A percentile compares a stretch with the other conserved stretches of the same genome.
These are phyloP conservation scores for Nestor notabilis DNA, from an alignment of 2,113 vertebrate genomes.

Conservation along the genomic window DNA sequence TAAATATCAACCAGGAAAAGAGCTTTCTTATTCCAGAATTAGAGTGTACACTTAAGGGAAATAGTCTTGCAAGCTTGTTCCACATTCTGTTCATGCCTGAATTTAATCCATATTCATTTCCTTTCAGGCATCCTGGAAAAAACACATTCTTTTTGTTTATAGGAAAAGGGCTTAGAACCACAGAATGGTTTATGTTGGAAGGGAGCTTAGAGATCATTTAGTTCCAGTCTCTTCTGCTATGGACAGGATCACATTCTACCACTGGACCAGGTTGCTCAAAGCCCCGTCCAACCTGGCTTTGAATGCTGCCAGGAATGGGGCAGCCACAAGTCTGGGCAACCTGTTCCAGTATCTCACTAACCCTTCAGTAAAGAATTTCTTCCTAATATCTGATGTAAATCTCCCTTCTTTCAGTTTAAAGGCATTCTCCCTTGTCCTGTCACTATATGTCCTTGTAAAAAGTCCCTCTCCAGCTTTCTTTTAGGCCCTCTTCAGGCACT, in stretches of 20 bases:
- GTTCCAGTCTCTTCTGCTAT: background rate
- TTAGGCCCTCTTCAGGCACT: background rate
- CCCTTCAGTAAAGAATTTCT: background rate
- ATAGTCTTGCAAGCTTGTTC: background rate
- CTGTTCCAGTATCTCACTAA: background rate
- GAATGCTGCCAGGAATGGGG: background rate
- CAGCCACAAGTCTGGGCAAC: background rate
- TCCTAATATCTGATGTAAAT: background rate
- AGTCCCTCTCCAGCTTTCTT: background rate
- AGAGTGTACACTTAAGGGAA: background rate
- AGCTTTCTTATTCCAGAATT: background rate
- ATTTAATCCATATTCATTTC: constrained; percentile 1
- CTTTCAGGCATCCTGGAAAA: background rate
- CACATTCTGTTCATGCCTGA: background rate
- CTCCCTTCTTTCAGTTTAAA: background rate
- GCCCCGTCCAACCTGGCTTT: background rate
- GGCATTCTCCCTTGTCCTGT: background rate
- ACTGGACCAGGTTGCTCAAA: background rate
- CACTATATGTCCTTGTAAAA: background rate
- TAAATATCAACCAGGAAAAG: background rate
- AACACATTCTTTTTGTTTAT: background rate
- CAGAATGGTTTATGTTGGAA: background rate
- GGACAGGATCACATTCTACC: background rate
- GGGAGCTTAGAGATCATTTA: background rate
- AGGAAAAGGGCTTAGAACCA: background rate